phyloP scores from a whole-genome alignment of 2,888 invertebrate genomes.

The Ormyrus rosae region DNA sequence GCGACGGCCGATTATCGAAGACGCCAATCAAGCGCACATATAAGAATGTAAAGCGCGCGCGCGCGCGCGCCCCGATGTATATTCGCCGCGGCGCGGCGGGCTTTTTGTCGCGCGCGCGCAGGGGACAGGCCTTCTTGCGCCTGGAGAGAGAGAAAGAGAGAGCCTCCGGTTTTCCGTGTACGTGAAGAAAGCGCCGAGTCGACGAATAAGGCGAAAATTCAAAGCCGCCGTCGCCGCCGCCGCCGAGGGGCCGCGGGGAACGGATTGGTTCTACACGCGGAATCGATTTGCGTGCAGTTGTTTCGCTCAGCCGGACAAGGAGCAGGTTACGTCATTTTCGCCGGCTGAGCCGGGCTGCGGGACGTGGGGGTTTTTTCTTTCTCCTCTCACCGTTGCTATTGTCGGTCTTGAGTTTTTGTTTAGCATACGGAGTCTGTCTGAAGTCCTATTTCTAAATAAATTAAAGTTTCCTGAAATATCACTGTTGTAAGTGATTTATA shows the following conservation, averaged over 20 bases:
- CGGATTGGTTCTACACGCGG: not conserved
- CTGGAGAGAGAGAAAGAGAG: no score
- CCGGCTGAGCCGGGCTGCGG: no score
- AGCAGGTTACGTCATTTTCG: no score
- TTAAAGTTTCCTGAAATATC: no score
- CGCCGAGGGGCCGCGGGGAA: not conserved
- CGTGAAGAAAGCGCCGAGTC: not conserved
- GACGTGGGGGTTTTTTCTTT: no score
- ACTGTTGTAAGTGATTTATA: no score
- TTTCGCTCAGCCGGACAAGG: not conserved
- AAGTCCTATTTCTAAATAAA: no score
- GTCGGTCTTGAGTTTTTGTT: no score
- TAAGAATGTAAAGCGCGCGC: constrained; percentile 19
- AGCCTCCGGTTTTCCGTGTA: constrained; percentile 1
- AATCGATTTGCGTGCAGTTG: constrained; percentile 27
- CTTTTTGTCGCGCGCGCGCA: not conserved
- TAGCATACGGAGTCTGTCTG: no score
- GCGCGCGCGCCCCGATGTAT: not conserved
- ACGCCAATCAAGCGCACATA: constrained; percentile 51
- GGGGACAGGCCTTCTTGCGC: no score
- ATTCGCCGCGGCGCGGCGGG: no score
- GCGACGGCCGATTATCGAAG: constrained; percentile 54
- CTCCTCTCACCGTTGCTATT: no score
- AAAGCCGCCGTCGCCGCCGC: not conserved
- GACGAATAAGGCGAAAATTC: constrained; percentile 29